Evolutionary conservation across 2,113 vertebrate species (phyloP).

Genomic region (Antechinus flavipes): DNA sequence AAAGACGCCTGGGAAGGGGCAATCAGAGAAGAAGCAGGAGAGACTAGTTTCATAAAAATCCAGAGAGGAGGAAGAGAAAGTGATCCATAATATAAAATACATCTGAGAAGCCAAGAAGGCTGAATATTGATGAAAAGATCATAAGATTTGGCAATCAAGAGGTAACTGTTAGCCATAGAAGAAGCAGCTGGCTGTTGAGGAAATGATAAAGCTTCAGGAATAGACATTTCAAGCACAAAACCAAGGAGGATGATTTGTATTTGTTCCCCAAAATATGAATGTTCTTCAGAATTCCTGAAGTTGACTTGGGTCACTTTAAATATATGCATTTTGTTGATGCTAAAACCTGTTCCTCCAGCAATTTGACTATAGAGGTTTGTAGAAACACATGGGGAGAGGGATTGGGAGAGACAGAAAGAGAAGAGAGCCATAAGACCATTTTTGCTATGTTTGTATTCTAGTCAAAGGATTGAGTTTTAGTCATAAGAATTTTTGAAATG

Average conservation of each 20-base stretch:
- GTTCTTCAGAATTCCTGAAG: neutral
- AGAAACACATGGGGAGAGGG: neutral
- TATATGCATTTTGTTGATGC: neutral
- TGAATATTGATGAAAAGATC: slow-evolving; percentile 30
- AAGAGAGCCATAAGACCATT: neutral
- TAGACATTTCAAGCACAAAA: neutral
- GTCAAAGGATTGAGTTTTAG: neutral
- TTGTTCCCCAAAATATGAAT: neutral
- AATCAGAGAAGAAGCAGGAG: neutral
- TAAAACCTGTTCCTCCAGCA: neutral
- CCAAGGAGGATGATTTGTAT: neutral
- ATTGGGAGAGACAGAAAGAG: neutral
- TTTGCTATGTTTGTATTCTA: neutral
- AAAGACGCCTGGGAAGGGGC: no score
- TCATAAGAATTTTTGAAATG: neutral
- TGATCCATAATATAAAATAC: neutral
- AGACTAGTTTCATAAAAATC: neutral
- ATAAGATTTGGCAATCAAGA: slow-evolving; percentile 15
- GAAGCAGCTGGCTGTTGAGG: neutral
- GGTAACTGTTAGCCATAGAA: neutral
- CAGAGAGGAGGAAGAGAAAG: neutral
- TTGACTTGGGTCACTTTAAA: neutral
- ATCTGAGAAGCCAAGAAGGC: neutral
- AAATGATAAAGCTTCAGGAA: neutral
- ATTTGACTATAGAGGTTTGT: neutral